These are phyloP conservation scores for Caerostris extrusa DNA, from an alignment of 1,140 invertebrate genomes.

Conservation along the genomic window DNA sequence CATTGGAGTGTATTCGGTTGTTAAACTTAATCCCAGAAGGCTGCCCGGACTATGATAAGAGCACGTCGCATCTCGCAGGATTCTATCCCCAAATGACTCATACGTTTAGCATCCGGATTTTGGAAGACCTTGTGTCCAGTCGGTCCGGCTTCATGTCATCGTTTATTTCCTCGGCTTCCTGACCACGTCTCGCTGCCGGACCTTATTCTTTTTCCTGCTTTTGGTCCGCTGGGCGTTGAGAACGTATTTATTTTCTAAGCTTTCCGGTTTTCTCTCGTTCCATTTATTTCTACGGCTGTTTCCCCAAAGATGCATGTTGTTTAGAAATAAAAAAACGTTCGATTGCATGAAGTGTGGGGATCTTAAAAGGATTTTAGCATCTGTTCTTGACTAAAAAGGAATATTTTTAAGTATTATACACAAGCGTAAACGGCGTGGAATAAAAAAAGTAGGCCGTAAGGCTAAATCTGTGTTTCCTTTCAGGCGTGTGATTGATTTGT, in stretches of 20 bases:
- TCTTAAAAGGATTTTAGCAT: neutral
- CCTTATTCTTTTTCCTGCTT: neutral
- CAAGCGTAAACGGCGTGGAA: neutral
- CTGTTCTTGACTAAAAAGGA: neutral
- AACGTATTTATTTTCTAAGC: neutral
- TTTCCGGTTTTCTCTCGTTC: neutral
- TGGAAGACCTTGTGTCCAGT: neutral
- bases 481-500: neutral
- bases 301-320: neutral
- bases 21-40: neutral
- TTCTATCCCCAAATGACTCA: neutral
- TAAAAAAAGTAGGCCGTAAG: neutral
- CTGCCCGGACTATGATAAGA: neutral
- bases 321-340: neutral
- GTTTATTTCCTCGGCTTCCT: conserved; percentile 1
- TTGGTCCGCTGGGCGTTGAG: neutral
- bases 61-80: neutral
- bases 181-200: neutral
- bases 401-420: neutral
- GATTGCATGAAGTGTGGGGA: neutral
- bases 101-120: neutral
- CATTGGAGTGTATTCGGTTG: neutral
- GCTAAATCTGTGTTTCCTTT: neutral
- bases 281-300: neutral
- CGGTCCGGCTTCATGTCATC: neutral